Base-by-base conservation (phyloP, 2,797 vertebrate species). In the Mormyrops boulengeri region DNA sequence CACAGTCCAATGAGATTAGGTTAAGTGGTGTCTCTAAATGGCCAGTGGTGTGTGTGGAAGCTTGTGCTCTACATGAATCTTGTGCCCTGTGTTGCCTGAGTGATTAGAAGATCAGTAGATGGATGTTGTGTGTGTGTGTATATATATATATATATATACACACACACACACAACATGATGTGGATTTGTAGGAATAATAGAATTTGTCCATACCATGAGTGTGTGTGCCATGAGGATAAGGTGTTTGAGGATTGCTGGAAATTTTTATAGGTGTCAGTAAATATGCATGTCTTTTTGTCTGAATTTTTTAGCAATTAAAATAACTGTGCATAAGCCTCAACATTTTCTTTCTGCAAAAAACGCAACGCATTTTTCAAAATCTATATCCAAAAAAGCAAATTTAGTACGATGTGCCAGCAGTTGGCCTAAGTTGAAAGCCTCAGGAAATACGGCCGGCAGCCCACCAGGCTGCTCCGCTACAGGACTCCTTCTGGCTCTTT, bases 401-500 rank as follows among this genome's bases (percentile, higher is more conserved):
- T 6, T 19, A 57, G 52, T n/a, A 50, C 50, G 7, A 7, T 34
- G 69, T 55, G 50, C 62, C 52, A 60, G 38, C 62, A 50, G 22
- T 66, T 73, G 55, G 86, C 86, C 26, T 7, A 57, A 88, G 77
- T 60, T 77, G 87, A 88, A 80, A 86, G 41, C n/a, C 50, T 89
- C 6, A 4, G 88, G 82, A 69, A 34, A 80, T 0, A 0, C 60
- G 41, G 87, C 89, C 89, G 90, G 88, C 73, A 92, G 88, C 57
- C 52, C 11, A 90, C 89, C 62, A 53, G 89, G 82, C 38, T 73
- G 44, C 62, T 90, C 9, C 88, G 88, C 85, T 88, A 30, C 14
- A 1, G 82, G 77, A 92, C 49, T 85, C 49, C 1, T 47, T 47
- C 55, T 44, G 88, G 89, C 30, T 66, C 34, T 88, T 62, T 17